These are phyloP conservation scores for Bathybates hornii DNA, from an alignment of 2,113 vertebrate species.

Conservation along the genomic window DNA sequence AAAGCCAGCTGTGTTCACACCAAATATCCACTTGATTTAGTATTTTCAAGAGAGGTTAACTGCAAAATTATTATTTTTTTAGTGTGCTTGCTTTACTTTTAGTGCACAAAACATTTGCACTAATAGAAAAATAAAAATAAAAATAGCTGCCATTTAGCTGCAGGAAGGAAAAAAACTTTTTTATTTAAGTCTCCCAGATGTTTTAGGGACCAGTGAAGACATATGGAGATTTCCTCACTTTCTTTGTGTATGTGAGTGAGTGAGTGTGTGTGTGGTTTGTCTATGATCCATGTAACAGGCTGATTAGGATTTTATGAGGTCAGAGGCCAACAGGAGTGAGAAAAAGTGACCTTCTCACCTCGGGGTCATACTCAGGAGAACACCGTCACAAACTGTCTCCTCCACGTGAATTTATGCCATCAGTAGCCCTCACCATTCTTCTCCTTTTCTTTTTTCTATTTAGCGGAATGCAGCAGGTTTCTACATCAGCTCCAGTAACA, in stretches of 20 bases:
- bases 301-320: slow-evolving; percentile 61
- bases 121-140: background rate
- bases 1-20: background rate
- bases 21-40: background rate
- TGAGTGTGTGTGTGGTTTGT: slow-evolving; percentile 30
- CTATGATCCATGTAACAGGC: slow-evolving; percentile 53
- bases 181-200: background rate
- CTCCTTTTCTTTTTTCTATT: background rate
- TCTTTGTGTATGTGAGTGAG: slow-evolving; percentile 6
- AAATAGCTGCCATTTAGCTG: background rate
- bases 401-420: slow-evolving; percentile 24
- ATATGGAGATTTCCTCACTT: slow-evolving; percentile 13
- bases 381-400: slow-evolving; percentile 21
- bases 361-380: slow-evolving; percentile 37
- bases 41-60: background rate
- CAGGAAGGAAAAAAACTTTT: background rate
- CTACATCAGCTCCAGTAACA: background rate
- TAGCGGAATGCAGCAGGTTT: background rate
- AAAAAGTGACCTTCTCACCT: slow-evolving; percentile 19
- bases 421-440: background rate
- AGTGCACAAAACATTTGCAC: background rate
- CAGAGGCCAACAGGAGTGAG: slow-evolving; percentile 56
- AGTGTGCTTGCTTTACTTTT: background rate
- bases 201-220: background rate
- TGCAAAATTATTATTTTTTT: background rate